Base-by-base conservation (phyloP, 2,797 vertebrate species). In the Falco columbarius region DNA sequence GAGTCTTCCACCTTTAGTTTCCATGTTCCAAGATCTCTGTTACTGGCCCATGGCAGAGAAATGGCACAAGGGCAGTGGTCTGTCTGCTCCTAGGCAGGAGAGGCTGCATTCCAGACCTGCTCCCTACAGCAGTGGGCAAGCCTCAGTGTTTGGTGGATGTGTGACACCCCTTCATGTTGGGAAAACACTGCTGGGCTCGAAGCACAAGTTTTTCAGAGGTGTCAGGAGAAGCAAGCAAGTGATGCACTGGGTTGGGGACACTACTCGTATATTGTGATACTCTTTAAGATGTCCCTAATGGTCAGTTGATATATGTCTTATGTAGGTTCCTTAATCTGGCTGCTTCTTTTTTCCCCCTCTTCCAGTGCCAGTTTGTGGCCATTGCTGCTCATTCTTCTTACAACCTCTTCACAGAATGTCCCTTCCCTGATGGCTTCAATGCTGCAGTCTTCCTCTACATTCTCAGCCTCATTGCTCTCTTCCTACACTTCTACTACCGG, bases 401-500 rank as follows among this genome's bases (percentile, higher is more conserved):
- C 97, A 98, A 95, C 93, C 96, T 98, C 93, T 98, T 98, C 84
- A 91, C 97, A 11, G 97, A 98, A 86, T 98, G 98, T 34, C 92
- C 92, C 0, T 98, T 98, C 85, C 98, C 98, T 0, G 95, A 98
- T 72, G 88, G 91, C 58, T 98, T 98, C 97, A 98, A 98, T 65
- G 5, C 29, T 0, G 80, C 97, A 4, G 96, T 98, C 56, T 90
- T 98, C 84, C 95, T 96, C 44, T 98, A 98, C 93, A 93, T 97
- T 38, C 67, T 98, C 96, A 98, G 97, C 94, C 97, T 99, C 89
- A 97, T 98, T 34, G 63, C 85, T 55, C 97, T 99, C 89, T 98
- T 98, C 91, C 95, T 97, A 42, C 96, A 95, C 96, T 98, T 98
- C 97, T 98, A 98, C 94, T 98, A 96, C 67, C 42, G 26, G 36